phyloP scores from a whole-genome alignment of 2,888 invertebrate genomes.

The Prosopocoilus inquinatus region DNA sequence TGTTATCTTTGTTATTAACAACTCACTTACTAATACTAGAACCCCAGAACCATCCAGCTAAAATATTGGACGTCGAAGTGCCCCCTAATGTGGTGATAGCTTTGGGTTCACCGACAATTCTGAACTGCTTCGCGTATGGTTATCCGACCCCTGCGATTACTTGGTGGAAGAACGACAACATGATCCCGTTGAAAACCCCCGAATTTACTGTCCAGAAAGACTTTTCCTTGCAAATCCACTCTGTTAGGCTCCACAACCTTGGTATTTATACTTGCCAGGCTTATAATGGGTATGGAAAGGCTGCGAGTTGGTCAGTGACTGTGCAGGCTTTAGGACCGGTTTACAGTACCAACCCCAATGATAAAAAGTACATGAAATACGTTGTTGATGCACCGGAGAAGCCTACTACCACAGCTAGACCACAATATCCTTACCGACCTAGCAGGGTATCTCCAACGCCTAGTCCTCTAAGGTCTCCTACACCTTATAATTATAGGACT shows the following conservation, averaged over 20 bases:
- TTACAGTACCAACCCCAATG: slow-evolving; percentile 56
- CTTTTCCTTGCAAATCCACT: slow-evolving; percentile 71
- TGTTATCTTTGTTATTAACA: not conserved
- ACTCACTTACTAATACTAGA: slow-evolving; percentile 17
- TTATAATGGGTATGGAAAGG: slow-evolving; percentile 73
- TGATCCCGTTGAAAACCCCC: slow-evolving; percentile 70
- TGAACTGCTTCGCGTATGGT: slow-evolving; percentile 82
- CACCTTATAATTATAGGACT: slow-evolving; percentile 29
- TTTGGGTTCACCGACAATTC: slow-evolving; percentile 65
- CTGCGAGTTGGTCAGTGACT: slow-evolving; percentile 74
- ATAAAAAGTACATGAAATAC: slow-evolving; percentile 60
- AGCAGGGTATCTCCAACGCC: slow-evolving; percentile 4
- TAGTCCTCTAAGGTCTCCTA: not conserved
- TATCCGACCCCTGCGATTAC: slow-evolving; percentile 75
- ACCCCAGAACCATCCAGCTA: slow-evolving; percentile 21
- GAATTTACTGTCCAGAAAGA: slow-evolving; percentile 72
- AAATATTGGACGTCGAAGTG: slow-evolving; percentile 54
- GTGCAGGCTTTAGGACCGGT: slow-evolving; percentile 72
- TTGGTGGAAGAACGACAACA: slow-evolving; percentile 79
- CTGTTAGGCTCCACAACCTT: slow-evolving; percentile 68
- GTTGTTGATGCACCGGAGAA: slow-evolving; percentile 55
- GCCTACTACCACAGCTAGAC: slow-evolving; percentile 41
- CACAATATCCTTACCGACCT: slow-evolving; percentile 46
- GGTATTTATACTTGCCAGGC: slow-evolving; percentile 89
- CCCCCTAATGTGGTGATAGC: slow-evolving; percentile 66